Base-by-base conservation (phyloP, 2,888 invertebrate species). In the Molanna angustata region DNA sequence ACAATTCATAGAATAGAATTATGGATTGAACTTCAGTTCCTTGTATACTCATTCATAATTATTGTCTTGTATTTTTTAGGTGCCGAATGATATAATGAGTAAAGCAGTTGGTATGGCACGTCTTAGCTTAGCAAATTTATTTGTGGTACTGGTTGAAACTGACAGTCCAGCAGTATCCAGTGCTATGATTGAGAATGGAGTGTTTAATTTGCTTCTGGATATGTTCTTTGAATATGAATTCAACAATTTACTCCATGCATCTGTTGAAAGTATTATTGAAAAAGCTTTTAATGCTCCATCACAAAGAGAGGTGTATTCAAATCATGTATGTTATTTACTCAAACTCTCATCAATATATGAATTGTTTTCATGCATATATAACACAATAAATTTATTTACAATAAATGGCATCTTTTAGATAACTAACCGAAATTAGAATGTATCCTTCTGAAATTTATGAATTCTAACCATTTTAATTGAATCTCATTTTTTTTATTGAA, bases 211-310 rank as follows among this genome's bases (percentile, higher is more conserved):
- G 64, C 76, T 88, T 64, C 74, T 94, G 81, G 88, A 93, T 70
- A 80, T 96, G 72, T 90, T 94, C 80, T 92, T 94, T 76, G 80
- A 82, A 70, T 92, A 89, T 76, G 83, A 86, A 60, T 88, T 93
- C 88, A 96, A 97, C 79, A 96, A 94, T 79, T 95, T 97, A 77
- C 80, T 97, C 68, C 96, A 97, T 74, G 88, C 88, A 61, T 90
- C 93, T 76, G 88, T 93, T 62, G 85, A 87, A 70, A 83, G 86
- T 69, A 87, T 90, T 69, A 73, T 94, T 63, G 78, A 79, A 56
- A 79, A 85, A 73, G 86, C 90, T 65, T 82, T 80, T 80, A 67
- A 72, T 73, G 42, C 52, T 7, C 45, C 40, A 1, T 21, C 32
- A 9, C 46, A 40, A 22, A 43, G 39, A 13, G 48, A 45, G 7